Percentiles rank a stretch among this genome's conserved stretches.
Evolutionary conservation across 2,113 vertebrate genomes (phyloP).

Genomic region (Phoenicopterus ruber): DNA sequence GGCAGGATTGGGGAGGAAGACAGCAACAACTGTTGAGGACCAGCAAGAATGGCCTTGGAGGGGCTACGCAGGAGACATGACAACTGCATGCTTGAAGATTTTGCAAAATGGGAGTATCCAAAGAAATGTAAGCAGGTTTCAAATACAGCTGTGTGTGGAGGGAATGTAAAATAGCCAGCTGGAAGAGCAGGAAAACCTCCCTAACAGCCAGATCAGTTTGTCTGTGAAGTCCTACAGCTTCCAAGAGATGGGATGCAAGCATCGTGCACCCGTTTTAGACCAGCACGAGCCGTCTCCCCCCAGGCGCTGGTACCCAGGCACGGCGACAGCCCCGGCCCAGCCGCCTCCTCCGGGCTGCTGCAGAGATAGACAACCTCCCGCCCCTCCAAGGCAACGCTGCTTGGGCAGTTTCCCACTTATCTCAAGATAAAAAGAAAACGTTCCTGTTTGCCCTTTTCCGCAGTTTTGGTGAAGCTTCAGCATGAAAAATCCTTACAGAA

Average conservation of each 20-base stretch:
- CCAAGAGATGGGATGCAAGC: background rate
- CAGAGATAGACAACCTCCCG: background rate
- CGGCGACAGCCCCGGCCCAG: background rate
- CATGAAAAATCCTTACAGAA: background rate
- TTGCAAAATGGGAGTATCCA: background rate
- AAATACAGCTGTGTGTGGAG: background rate
- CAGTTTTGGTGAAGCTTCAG: background rate
- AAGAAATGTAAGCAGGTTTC: background rate
- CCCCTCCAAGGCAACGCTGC: accelerated
- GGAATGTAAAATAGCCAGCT: background rate
- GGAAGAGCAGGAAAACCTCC: background rate
- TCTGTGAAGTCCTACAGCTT: background rate
- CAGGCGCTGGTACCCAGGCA: accelerated
- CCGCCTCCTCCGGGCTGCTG: accelerated
- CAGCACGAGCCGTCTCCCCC: accelerated
- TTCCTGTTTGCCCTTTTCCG: background rate
- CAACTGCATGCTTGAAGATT: background rate
- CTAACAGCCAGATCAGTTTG: background rate
- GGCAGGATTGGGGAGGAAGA: background rate
- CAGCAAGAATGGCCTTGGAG: background rate
- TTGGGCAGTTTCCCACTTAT: background rate
- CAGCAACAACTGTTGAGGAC: background rate
- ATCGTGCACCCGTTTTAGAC: background rate
- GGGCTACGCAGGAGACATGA: background rate
- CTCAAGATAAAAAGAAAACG: background rate